Conservation (phyloP, 2,888 invertebrate genomes). For the Ferrisia virgata region DNA sequence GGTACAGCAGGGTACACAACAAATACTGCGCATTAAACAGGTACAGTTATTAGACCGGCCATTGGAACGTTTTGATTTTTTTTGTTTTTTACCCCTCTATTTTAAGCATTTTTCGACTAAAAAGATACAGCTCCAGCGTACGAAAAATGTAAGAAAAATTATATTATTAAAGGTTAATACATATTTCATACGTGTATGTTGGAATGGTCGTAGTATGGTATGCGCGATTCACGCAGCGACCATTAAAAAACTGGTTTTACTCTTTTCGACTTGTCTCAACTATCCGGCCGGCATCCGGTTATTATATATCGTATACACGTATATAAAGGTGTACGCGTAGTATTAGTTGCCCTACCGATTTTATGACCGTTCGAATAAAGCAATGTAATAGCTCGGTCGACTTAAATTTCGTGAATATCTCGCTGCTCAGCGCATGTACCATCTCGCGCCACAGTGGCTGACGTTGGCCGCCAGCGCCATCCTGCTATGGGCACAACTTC, state of each 20-base stretch:
- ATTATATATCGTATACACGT: no score
- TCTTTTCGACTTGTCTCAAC: neutral
- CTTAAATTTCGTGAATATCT: slow-evolving; percentile 30
- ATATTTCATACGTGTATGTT: neutral
- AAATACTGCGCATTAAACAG: neutral
- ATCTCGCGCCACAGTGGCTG: no score
- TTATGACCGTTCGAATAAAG: slow-evolving; percentile 36
- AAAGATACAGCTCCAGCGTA: no score
- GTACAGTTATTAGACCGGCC: neutral
- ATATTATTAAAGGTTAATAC: slow-evolving; percentile 6
- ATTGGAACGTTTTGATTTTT: neutral
- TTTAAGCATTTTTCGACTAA: neutral
- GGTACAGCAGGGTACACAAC: no score
- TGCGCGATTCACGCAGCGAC: slow-evolving; percentile 30
- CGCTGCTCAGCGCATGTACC: neutral
- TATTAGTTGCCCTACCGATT: slow-evolving; percentile 27
- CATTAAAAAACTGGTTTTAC: slow-evolving; percentile 30
- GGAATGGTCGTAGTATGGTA: neutral
- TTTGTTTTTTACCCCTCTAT: neutral
- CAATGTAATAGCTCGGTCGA: slow-evolving; percentile 20
- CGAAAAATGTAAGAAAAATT: neutral
- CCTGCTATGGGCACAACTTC: neutral
- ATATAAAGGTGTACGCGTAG: no score
- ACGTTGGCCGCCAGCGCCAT: neutral
- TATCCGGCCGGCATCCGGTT: no score